phyloP scores from a whole-genome alignment of 2,888 invertebrate species.

The Diachrysia chrysitis region DNA sequence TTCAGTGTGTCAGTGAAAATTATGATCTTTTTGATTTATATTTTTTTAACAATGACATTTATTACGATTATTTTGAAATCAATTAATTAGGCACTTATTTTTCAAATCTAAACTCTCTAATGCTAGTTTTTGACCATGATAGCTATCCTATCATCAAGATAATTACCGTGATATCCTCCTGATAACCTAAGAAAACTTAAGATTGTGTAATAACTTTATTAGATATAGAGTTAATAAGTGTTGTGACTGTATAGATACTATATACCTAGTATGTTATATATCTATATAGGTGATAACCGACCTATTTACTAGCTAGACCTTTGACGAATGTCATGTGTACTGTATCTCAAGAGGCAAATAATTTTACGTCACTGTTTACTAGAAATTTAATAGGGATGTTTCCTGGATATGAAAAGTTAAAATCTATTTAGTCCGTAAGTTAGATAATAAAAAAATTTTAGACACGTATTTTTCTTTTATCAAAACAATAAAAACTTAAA shows the following conservation, averaged over 20 bases:
- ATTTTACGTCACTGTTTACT: slow-evolving; percentile 24
- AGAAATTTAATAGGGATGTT: neutral
- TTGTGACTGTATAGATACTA: slow-evolving; percentile 12
- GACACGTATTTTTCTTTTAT: too few relatives aligned
- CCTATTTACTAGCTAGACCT: slow-evolving; percentile 22
- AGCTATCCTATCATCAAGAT: slow-evolving; percentile 1
- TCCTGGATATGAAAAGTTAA: too few relatives aligned
- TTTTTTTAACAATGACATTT: too few relatives aligned
- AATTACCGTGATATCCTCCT: neutral
- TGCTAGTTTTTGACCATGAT: neutral
- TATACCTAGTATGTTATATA: neutral
- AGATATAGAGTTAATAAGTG: slow-evolving; percentile 14
- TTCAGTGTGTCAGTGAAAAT: too few relatives aligned
- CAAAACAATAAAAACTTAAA: too few relatives aligned
- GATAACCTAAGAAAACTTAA: neutral
- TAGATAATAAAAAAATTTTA: too few relatives aligned
- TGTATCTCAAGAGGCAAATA: slow-evolving; percentile 15
- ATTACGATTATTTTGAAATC: too few relatives aligned
- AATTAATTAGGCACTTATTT: too few relatives aligned
- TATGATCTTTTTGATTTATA: too few relatives aligned
- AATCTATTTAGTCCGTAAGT: too few relatives aligned
- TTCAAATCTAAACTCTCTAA: too few relatives aligned
- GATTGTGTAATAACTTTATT: neutral
- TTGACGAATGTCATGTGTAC: slow-evolving; percentile 12
- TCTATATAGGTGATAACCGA: slow-evolving; percentile 1